Percentiles rank a stretch among this genome's conserved stretches.
Evolutionary conservation across 2,797 vertebrate species (phyloP).

Genomic region (Labeo calbasu): DNA sequence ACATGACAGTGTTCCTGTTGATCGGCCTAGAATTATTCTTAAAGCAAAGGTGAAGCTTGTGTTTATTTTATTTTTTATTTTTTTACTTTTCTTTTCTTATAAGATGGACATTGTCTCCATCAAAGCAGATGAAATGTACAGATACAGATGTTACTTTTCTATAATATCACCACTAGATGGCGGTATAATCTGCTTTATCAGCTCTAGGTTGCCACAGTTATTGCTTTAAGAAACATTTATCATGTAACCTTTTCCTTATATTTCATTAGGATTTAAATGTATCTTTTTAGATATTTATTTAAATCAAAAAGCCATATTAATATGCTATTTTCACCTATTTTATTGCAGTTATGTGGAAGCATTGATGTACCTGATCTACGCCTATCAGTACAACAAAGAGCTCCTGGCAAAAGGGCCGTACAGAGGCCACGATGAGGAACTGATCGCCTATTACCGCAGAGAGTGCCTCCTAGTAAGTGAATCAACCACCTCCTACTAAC

Average conservation of each 20-base stretch:
- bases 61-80: no score
- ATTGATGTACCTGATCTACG: conserved; percentile 93
- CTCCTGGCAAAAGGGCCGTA: conserved; percentile 90
- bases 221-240: conserved; percentile 3
- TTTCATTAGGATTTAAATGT: background rate
- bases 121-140: no score
- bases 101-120: background rate
- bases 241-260: background rate
- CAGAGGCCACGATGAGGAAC: conserved; percentile 89
- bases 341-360: conserved; percentile 90
- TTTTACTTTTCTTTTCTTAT: background rate
- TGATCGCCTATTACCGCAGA: conserved; percentile 91
- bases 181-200: background rate
- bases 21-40: conserved; percentile 94
- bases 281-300: background rate
- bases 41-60: conserved; percentile 85
- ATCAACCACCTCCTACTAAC: background rate
- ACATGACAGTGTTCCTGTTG: conserved; percentile 91
- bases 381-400: conserved; percentile 96
- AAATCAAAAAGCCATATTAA: background rate
- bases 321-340: conserved; percentile 44
- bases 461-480: conserved; percentile 85
- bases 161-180: conserved; percentile 37
- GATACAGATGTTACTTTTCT: background rate
- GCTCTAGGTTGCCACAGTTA: background rate